Base-by-base conservation (phyloP, 2,888 invertebrate genomes). In the Drosophila bunnanda region DNA sequence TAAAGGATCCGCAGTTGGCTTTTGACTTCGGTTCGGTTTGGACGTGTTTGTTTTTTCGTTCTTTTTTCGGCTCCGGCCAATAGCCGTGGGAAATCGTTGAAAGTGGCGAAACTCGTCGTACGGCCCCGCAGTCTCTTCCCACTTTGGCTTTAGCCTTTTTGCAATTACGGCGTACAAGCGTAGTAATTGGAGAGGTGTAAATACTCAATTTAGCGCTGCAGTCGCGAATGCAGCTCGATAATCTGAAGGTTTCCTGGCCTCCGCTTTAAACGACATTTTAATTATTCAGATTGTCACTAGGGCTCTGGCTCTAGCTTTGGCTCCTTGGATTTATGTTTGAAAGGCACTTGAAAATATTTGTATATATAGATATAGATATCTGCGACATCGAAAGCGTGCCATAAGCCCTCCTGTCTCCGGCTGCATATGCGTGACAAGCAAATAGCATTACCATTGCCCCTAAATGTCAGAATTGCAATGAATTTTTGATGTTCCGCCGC, bases 11-110 rank as follows among this genome's bases (percentile, higher is more conserved):
- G 60, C 83, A 88, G 88, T 88, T 85, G 80, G 77, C 75, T 76
- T 89, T 88, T 77, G 83, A 80, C 86, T 85, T 74, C 83, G 62
- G 88, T 72, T 75, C 77, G 90, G 65, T 69, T 72, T 56, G 74
- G 89, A 80, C 78, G 78, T 30, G 57, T 55, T 57, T 60, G 20
- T 5, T 41, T 44, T 34, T 12, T 30, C 50, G 43, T 53, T 58
- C 50, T 20, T 34, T 43, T 28, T 10, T 52, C 15, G 69, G 55
- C 53, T 50, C 38, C 59, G 41, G 58, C 39, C 58, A 30, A 41
- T 53, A 30, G 39, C 57, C 46, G 69, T 68, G 67, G 46, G 67
- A 68, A 67, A 68, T 67, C 36, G 70, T 70, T 68, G 39, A 57
- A 58, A 50, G 57, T 57, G 28, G 61, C 59, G 43, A 32, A 38